Conservation (phyloP, 2,797 vertebrate species). For the Prionace glauca region DNA sequence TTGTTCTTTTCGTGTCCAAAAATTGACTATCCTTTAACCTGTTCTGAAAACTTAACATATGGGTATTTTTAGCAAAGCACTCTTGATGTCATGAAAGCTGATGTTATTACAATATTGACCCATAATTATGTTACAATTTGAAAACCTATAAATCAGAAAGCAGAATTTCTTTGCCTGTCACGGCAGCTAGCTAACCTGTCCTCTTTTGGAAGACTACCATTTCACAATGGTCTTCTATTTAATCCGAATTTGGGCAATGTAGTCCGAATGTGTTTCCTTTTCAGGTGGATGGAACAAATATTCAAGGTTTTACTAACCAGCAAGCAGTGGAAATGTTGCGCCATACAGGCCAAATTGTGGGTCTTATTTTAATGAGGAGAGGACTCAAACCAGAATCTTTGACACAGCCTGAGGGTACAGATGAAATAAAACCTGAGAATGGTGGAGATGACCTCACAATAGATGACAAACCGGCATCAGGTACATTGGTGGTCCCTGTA, state of each 20-base stretch:
- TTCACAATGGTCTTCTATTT: background rate
- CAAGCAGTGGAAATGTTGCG: slow-evolving; percentile 90
- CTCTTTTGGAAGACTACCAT: background rate
- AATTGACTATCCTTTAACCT: background rate
- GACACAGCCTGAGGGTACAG: slow-evolving; percentile 49
- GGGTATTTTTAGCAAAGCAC: background rate
- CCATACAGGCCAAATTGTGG: slow-evolving; percentile 82
- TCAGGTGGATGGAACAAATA: slow-evolving; percentile 90
- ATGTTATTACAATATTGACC: background rate
- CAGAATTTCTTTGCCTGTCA: background rate
- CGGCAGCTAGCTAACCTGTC: background rate
- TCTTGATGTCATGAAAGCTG: background rate
- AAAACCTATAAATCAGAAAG: background rate
- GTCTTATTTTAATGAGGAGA: slow-evolving; percentile 75
- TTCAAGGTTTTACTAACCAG: slow-evolving; percentile 92
- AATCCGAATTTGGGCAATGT: background rate
- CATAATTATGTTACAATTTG: background rate
- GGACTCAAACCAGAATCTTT: slow-evolving; percentile 67
- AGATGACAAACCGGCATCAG: slow-evolving; percentile 40
- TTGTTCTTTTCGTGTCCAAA: background rate
- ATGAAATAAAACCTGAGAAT: slow-evolving; percentile 50
- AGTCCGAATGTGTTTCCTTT: slow-evolving; percentile 35
- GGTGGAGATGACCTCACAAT: slow-evolving; percentile 48
- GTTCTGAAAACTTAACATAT: background rate
- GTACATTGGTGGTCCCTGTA: background rate